Base-by-base conservation (phyloP, 2,888 invertebrate species). In the Thumatha senex region DNA sequence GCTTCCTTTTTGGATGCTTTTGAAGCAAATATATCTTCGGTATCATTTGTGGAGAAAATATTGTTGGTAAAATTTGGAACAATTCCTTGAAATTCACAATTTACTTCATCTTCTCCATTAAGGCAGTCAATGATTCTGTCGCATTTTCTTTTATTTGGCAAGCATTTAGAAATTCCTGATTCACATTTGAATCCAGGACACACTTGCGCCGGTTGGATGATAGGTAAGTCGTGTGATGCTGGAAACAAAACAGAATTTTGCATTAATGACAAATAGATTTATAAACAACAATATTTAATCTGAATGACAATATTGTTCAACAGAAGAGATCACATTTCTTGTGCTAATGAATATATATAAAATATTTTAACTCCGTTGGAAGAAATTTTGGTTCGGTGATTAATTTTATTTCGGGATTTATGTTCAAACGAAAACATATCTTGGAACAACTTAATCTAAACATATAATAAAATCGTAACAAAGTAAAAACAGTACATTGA, bases 141-240 rank as follows among this genome's bases (percentile, higher is more conserved):
- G 80, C 97, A 97, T 46, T 93, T 93, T 58, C 93, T 85, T 58
- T 91, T 92, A 30, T 86, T 88, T 0, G 95, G 91, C 14, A 97
- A 85, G 76, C 97, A 97, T 74, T 93, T 94, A 8, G 91, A 88
- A 33, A 94, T 92, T 38, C 94, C 94, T 70, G 93, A 92, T 55
- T 92, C 86, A 72, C 97, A 97, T 52, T 90, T 89, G 69, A 94
- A 95, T 0, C 96, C 96, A 0, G 96, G 96, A 81, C 97, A 97
- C 46, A 87, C 82, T 62, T 91, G 89, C 52, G 92, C 79, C 0
- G 96, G 95, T 63, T 80, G 83, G 54, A 86, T 84, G 11, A 73
- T 65, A 31, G 93, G 92, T 15, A 92, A 75, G 42, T 74, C 76
- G 50, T 84, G 85, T 40, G 92, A 86, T 45, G 83, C 94, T 94